Evolutionary conservation across 1,140 invertebrate species (phyloP).

Genomic region (Zaprionus kolodkinae): DNA sequence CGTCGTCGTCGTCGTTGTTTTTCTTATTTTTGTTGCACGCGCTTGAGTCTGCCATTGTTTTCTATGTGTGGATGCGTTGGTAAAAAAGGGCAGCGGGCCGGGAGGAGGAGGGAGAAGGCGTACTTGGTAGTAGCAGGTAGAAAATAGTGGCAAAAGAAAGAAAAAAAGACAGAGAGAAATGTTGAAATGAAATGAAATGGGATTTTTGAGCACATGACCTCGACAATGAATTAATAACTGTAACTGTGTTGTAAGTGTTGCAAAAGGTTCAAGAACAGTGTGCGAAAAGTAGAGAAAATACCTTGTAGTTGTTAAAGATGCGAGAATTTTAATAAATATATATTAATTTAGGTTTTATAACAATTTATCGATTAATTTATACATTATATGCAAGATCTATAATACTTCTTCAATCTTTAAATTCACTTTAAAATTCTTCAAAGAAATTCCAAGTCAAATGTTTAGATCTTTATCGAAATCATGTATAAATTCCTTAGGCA

Average conservation of each 20-base stretch:
- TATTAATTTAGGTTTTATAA: too few species aligned
- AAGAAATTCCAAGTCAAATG: too few species aligned
- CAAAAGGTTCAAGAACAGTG: not conserved
- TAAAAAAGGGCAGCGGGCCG: not conserved
- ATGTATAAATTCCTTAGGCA: too few species aligned
- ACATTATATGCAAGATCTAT: too few species aligned
- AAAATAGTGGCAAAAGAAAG: not conserved
- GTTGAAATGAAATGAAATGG: constrained; percentile 9
- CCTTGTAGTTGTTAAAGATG: too few species aligned
- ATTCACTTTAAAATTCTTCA: too few species aligned
- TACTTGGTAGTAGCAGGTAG: not conserved
- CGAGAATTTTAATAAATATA: too few species aligned
- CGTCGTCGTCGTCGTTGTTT: constrained; percentile 14
- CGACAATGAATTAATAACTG: constrained; percentile 33
- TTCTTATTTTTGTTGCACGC: constrained; percentile 32
- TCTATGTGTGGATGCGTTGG: constrained; percentile 18
- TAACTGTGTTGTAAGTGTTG: not conserved
- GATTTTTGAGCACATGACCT: constrained; percentile 27
- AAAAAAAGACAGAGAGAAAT: not conserved
- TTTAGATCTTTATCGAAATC: too few species aligned
- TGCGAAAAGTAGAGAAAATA: not conserved
- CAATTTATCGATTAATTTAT: too few species aligned
- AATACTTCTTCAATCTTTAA: too few species aligned
- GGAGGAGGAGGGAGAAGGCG: not conserved
- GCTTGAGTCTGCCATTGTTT: constrained; percentile 63